Conservation (phyloP, 1,140 invertebrate genomes). For the Zaprionus tsacasi region DNA sequence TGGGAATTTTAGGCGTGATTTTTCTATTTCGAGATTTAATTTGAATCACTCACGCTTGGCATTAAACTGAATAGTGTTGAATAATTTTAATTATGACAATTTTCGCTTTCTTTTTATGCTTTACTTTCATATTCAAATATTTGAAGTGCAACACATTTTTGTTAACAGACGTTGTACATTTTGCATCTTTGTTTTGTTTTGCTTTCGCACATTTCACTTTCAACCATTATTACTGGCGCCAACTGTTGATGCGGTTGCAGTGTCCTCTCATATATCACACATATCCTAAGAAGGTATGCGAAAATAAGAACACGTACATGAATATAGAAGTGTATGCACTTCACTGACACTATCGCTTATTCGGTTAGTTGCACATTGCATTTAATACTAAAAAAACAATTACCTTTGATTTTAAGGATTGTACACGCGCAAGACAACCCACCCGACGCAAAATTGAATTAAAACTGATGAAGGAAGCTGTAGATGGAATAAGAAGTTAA, state of each 20-base stretch:
- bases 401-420: constrained; percentile 38
- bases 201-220: constrained; percentile 47
- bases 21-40: constrained; percentile 5
- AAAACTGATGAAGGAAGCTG: constrained; percentile 6
- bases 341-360: constrained; percentile 7
- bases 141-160: constrained; percentile 21
- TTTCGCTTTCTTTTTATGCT: constrained; percentile 13
- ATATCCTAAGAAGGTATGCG: too few relatives aligned
- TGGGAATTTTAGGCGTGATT: neutral
- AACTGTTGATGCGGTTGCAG: constrained; percentile 42
- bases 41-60: neutral
- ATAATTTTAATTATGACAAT: constrained; percentile 12
- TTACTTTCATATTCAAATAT: too few relatives aligned
- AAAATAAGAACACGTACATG: constrained; percentile 12
- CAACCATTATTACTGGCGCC: constrained; percentile 51
- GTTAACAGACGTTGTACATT: constrained; percentile 31
- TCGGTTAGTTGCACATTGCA: constrained; percentile 18
- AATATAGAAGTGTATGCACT: neutral
- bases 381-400: constrained; percentile 17
- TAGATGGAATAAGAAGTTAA: neutral
- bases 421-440: constrained; percentile 31
- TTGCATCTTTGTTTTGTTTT: constrained; percentile 34
- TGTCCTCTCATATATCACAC: constrained; percentile 35
- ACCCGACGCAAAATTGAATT: constrained; percentile 11
- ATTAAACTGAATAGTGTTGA: neutral